These are phyloP conservation scores for Orientallactaga bullata DNA, from an alignment of 2,113 vertebrate species.

Conservation along the genomic window DNA sequence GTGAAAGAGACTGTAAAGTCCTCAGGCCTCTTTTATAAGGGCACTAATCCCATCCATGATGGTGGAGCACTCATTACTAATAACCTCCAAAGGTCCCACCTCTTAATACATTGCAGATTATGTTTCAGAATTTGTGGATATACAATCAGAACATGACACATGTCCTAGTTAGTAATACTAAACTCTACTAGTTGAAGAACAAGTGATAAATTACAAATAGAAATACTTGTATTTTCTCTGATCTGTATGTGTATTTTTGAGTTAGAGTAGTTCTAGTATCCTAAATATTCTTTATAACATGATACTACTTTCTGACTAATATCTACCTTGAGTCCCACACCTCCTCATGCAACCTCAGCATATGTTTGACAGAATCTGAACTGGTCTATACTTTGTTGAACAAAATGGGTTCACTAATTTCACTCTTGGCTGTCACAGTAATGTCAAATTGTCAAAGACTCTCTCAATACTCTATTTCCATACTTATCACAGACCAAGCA, in stretches of 20 bases:
- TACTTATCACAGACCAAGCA: background rate
- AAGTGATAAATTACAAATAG: background rate
- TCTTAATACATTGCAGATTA: background rate
- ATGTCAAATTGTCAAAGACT: background rate
- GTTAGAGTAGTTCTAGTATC: background rate
- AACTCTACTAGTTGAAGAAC: background rate
- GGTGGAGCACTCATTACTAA: background rate
- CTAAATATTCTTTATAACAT: background rate
- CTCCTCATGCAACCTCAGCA: background rate
- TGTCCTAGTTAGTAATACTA: constrained; percentile 9
- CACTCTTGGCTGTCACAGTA: background rate
- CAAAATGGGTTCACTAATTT: background rate
- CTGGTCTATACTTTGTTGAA: background rate
- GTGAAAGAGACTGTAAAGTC: background rate
- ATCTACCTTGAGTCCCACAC: background rate
- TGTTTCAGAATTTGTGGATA: background rate
- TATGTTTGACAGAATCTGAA: background rate
- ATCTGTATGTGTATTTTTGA: background rate
- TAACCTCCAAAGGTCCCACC: background rate
- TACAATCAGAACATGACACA: background rate
- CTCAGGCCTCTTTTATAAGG: background rate
- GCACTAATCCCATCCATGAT: background rate
- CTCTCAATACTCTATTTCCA: background rate
- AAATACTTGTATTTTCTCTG: constrained; percentile 37
- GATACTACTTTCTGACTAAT: background rate